Percentiles rank a stretch among this genome's conserved stretches.
Evolutionary conservation across 1,140 invertebrate species (phyloP).

Genomic region (Vanessa atalanta): DNA sequence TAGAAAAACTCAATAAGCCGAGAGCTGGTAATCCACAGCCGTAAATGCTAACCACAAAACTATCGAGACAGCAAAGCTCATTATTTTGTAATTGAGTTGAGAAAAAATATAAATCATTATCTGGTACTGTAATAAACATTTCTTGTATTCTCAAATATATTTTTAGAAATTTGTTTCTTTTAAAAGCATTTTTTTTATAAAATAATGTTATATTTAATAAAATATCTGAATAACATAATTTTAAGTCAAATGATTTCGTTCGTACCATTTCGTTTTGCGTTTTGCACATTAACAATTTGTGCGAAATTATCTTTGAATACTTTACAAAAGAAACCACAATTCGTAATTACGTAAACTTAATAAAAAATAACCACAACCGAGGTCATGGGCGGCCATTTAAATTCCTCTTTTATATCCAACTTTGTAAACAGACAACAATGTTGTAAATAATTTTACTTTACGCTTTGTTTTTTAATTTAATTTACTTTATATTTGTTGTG

Average conservation of each 20-base stretch:
- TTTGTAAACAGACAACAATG: slow-evolving; percentile 5
- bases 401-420: slow-evolving; percentile 22
- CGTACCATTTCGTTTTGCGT: neutral
- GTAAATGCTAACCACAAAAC: too few relatives aligned
- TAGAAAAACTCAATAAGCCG: too few relatives aligned
- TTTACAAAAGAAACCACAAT: slow-evolving; percentile 40
- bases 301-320: slow-evolving; percentile 26
- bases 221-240: neutral
- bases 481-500: neutral
- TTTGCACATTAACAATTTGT: slow-evolving; percentile 27
- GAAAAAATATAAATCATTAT: too few relatives aligned
- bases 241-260: neutral
- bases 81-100: too few relatives aligned
- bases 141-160: too few relatives aligned
- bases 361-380: slow-evolving; percentile 38
- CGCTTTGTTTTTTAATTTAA: neutral
- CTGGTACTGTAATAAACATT: too few relatives aligned
- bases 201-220: too few relatives aligned
- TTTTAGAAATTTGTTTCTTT: too few relatives aligned
- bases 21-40: too few relatives aligned
- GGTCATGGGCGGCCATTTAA: slow-evolving; percentile 34
- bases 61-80: too few relatives aligned
- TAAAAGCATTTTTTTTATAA: too few relatives aligned
- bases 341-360: slow-evolving; percentile 44
- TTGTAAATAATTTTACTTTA: neutral